phyloP scores from a whole-genome alignment of 2,113 vertebrate genomes.

The Rallus limicola region DNA sequence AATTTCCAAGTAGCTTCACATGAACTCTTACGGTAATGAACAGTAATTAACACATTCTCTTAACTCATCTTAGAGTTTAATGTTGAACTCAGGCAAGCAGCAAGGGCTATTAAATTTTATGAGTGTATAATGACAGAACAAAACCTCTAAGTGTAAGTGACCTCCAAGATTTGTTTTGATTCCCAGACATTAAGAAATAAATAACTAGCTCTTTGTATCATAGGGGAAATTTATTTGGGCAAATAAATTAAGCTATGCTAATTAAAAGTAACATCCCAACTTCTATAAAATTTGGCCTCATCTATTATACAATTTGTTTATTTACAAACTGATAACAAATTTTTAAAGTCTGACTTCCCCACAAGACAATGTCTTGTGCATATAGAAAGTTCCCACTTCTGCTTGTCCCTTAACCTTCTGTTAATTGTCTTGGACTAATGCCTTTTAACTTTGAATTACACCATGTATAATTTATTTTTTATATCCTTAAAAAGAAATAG shows the following conservation, averaged over 20 bases:
- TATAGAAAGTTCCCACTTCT: not conserved
- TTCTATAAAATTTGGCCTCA: not conserved
- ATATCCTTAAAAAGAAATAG: not conserved
- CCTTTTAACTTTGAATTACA: not conserved
- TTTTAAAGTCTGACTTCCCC: not conserved
- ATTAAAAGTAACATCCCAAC: not conserved
- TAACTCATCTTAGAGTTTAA: slow-evolving; percentile 61
- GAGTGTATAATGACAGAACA: slow-evolving; percentile 65
- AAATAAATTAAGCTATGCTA: slow-evolving; percentile 27
- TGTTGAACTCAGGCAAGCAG: slow-evolving; percentile 48
- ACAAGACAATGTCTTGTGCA: not conserved
- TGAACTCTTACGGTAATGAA: slow-evolving; percentile 45
- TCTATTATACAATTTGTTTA: not conserved
- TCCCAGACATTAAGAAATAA: slow-evolving; percentile 52
- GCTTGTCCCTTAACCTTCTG: not conserved
- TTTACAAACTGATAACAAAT: not conserved
- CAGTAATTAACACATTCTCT: slow-evolving; percentile 70
- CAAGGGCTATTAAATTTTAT: slow-evolving; percentile 73
- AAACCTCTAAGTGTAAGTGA: slow-evolving; percentile 62
- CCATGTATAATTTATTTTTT: not conserved
- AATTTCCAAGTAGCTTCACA: slow-evolving; percentile 32
- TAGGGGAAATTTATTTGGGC: not conserved
- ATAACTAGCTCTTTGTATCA: slow-evolving; percentile 5
- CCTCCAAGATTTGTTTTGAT: slow-evolving; percentile 67
- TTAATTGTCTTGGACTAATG: not conserved